These are phyloP conservation scores for Trichonephila inaurata DNA, from an alignment of 1,140 invertebrate species.

Conservation along the genomic window DNA sequence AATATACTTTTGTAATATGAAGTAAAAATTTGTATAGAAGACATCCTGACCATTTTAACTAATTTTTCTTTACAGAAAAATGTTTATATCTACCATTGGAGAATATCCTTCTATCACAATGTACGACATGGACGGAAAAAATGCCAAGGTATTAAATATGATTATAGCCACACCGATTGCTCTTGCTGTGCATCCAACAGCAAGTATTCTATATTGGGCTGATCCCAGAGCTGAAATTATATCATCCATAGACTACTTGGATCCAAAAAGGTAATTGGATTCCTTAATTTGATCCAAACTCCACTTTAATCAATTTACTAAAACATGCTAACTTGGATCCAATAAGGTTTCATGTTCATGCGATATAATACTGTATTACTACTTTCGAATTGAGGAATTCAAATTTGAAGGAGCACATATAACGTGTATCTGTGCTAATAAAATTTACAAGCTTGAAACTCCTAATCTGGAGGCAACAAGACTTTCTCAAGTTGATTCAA, in stretches of 20 bases:
- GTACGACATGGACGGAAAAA: conserved; percentile 77
- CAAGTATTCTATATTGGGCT: conserved; percentile 76
- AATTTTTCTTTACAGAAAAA: conserved; percentile 25
- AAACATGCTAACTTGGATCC: neutral
- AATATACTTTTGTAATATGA: no score
- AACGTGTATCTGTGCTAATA: no score
- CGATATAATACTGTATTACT: neutral
- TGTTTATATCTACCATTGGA: conserved; percentile 77
- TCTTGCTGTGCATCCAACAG: conserved; percentile 57
- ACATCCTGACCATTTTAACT: no score
- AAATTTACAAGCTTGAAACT: no score
- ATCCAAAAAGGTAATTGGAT: conserved; percentile 18
- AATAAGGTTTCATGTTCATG: neutral
- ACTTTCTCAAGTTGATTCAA: no score
- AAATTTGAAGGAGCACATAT: no score
- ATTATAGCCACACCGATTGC: conserved; percentile 42
- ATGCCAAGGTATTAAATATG: neutral
- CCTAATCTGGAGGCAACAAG: no score
- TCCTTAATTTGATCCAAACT: neutral
- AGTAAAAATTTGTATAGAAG: no score
- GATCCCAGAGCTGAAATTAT: conserved; percentile 75
- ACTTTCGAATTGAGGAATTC: no score
- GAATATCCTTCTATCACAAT: conserved; percentile 61
- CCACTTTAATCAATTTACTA: neutral
- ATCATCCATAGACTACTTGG: conserved; percentile 66